phyloP scores from a whole-genome alignment of 2,797 vertebrate genomes.

The Zenarchopterus dispar region DNA sequence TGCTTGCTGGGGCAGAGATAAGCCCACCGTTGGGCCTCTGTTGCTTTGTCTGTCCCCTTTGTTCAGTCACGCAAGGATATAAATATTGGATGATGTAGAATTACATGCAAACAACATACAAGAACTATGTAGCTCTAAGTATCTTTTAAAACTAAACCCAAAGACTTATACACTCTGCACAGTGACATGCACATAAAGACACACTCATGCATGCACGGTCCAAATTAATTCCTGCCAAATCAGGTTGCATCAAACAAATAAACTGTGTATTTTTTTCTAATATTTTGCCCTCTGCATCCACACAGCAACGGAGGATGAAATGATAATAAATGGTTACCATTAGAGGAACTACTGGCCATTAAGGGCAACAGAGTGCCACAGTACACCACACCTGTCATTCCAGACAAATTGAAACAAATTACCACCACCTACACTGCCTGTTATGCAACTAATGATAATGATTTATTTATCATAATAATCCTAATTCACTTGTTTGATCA shows the following conservation, averaged over 20 bases:
- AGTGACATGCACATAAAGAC: background rate
- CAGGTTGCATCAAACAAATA: conserved; percentile 65
- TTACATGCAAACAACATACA: conserved; percentile 36
- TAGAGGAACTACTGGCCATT: conserved; percentile 86
- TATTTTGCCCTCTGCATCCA: conserved; percentile 68
- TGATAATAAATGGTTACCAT: conserved; percentile 85
- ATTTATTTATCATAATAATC: conserved; percentile 84
- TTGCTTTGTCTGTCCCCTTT: conserved; percentile 45
- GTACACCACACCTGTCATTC: conserved; percentile 83
- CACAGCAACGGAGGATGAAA: conserved; percentile 76
- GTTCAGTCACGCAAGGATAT: conserved; percentile 30
- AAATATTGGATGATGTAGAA: conserved; percentile 58
- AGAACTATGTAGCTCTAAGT: conserved; percentile 31
- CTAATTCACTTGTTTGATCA: conserved; percentile 84
- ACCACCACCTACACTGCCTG: conserved; percentile 77
- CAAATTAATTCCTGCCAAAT: conserved; percentile 2
- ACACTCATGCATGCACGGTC: background rate
- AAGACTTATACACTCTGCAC: conserved; percentile 4
- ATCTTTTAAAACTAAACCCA: background rate
- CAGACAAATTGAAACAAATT: conserved; percentile 86
- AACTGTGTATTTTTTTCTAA: conserved; percentile 45
- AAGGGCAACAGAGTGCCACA: conserved; percentile 79
- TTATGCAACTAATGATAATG: conserved; percentile 81
- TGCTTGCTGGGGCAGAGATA: conserved; percentile 55
- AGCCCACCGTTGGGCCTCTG: conserved; percentile 35